Evolutionary conservation across 2,113 vertebrate genomes (phyloP), one percentile per base, ranked within the genome.

Genomic region (Syrrhaptes paradoxus): DNA sequence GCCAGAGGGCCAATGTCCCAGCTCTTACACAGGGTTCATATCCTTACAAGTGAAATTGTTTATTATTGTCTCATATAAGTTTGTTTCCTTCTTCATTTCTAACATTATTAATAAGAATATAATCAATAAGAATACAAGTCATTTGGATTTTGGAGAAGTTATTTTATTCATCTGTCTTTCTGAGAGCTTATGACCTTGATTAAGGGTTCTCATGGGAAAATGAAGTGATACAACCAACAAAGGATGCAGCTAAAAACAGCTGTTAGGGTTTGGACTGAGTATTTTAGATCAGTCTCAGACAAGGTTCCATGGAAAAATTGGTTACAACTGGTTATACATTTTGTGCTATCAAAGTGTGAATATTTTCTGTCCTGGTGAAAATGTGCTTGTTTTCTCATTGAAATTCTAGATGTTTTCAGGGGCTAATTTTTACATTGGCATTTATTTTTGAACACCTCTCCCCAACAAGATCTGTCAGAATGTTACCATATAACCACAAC

Each of bases 151-250:
- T 51, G 49, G 19, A 78, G 48, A 81, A 46, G 15, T 73, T 52
- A 11, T 82, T 89, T 70, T 45, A 68, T 68, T 72, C 6, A 26
- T 26, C 31, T 61, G 7, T 17, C 31, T 80, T 76, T 43, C 76
- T 2, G 4, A 75, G 32, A 87, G 45, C 13, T 59, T 85, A 72
- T 0, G 0, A 78, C 19, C 34, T 43, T 24, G 16, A 59, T 14
- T 22, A 59, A 66, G 20, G 17, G 51, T 57, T 34, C 13, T 70
- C 29, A 29, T 4, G 14, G 49, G 34, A 94, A 85, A 74, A 5
- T 17, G 32, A 80, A 83, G n/a, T 22, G 46, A 67, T 51, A 74
- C 22, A 63, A 72, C 38, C 48, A 79, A 58, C 17, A 93, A 72
- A 70, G 2, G 25, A 3, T 26, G 20, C 41, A 86, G 58, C 66